phyloP scores from a whole-genome alignment of 2,113 vertebrate genomes.

The Diadophis punctatus region DNA sequence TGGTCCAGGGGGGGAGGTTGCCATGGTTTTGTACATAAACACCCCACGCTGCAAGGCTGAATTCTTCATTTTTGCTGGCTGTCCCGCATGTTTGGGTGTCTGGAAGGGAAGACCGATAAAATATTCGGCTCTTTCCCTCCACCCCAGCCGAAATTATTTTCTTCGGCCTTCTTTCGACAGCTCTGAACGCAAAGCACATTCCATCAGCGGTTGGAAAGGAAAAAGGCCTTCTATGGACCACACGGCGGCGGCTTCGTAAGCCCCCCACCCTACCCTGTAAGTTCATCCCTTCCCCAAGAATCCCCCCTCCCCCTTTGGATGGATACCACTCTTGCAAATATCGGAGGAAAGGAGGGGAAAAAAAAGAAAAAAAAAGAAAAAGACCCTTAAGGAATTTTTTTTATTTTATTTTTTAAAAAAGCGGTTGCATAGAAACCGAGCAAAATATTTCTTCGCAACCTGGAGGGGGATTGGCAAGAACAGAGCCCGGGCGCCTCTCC shows the following conservation, averaged over 20 bases:
- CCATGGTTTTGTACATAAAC: conserved; percentile 70
- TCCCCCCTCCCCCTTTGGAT: background rate
- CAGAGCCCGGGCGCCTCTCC: background rate
- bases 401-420: background rate
- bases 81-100: conserved; percentile 81
- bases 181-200: conserved; percentile 43
- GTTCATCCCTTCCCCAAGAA: background rate
- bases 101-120: conserved; percentile 72
- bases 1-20: too few relatives aligned
- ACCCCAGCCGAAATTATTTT: conserved; percentile 39
- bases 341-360: background rate
- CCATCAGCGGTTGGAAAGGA: background rate
- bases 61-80: conserved; percentile 76
- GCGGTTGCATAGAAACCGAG: background rate
- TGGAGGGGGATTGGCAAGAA: background rate
- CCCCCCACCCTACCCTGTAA: background rate
- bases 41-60: conserved; percentile 65
- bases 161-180: conserved; percentile 42
- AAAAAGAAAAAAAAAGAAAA: background rate
- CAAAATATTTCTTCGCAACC: background rate
- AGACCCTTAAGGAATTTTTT: background rate
- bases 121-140: conserved; percentile 59
- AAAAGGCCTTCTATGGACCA: background rate
- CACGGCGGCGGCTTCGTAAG: background rate
- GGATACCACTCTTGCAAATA: background rate